Conservation (phyloP, 2,797 vertebrate genomes). For the Cossypha dichroa region DNA sequence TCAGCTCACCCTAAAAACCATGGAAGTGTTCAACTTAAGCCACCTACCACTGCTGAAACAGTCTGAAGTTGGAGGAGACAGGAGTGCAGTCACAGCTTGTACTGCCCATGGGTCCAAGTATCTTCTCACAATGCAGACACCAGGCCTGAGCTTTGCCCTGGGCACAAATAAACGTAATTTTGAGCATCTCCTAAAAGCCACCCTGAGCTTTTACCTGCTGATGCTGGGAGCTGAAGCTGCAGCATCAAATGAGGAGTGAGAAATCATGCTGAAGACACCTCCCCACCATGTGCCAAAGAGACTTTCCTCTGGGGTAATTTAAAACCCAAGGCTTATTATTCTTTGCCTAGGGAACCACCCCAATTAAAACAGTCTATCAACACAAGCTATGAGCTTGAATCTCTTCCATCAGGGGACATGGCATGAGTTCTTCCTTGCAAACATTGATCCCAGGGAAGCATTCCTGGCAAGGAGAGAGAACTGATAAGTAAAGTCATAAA, state of each 20-base stretch:
- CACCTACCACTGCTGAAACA: rapidly evolving
- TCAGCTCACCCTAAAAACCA: background rate
- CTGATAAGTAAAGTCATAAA: background rate
- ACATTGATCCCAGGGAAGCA: background rate
- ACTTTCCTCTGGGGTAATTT: background rate
- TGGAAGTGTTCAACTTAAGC: background rate
- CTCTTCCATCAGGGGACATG: background rate
- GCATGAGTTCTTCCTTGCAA: background rate
- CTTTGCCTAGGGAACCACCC: conserved; percentile 40
- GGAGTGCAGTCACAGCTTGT: background rate
- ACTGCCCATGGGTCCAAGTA: rapidly evolving
- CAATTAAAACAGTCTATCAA: conserved; percentile 39
- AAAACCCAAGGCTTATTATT: conserved; percentile 38
- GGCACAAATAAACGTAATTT: background rate
- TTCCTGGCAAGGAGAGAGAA: background rate
- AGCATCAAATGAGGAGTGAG: background rate
- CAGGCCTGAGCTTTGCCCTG: background rate
- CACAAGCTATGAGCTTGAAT: background rate
- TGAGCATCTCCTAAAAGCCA: background rate
- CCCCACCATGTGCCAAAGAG: background rate
- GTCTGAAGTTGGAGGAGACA: background rate
- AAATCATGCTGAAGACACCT: background rate
- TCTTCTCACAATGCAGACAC: rapidly evolving
- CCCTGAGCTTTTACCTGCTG: background rate
- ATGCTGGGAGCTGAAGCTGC: background rate